Conservation (phyloP, 2,113 vertebrate genomes). For the Xiphophorus hellerii region DNA sequence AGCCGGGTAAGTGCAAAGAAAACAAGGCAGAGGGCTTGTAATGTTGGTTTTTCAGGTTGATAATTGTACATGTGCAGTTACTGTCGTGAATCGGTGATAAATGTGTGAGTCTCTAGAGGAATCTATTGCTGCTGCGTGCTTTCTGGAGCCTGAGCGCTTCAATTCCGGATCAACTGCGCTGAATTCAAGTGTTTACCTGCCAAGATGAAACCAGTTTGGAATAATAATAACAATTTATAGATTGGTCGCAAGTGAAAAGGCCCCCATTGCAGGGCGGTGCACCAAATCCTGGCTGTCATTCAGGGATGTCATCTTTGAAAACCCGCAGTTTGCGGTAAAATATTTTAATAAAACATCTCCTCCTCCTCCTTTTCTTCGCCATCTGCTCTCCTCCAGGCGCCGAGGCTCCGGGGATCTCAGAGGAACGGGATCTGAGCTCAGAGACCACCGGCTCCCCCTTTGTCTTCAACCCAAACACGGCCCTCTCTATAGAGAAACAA, state of each 20-base stretch:
- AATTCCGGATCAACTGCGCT: conserved; percentile 31
- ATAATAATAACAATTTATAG: not conserved
- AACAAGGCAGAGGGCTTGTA: not conserved
- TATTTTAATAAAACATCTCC: conserved; percentile 32
- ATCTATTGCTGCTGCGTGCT: conserved; percentile 29
- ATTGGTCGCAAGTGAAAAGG: not conserved
- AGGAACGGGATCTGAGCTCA: conserved; percentile 90
- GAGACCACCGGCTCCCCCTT: conserved; percentile 87
- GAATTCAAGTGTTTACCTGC: conserved; percentile 22
- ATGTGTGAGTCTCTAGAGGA: not conserved
- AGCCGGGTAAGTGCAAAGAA: conserved; percentile 87
- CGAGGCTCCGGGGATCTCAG: conserved; percentile 89
- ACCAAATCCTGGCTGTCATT: not conserved
- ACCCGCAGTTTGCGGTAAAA: conserved; percentile 6
- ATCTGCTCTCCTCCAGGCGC: conserved; percentile 80
- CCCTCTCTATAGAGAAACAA: conserved; percentile 96
- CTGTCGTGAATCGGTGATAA: not conserved
- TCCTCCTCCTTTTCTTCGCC: conserved; percentile 1
- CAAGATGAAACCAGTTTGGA: not conserved
- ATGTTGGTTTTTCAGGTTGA: not conserved
- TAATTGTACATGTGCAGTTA: fast-evolving
- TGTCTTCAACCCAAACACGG: conserved; percentile 91
- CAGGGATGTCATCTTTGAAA: too few species aligned
- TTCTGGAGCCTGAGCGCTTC: conserved; percentile 22
- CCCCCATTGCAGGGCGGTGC: not conserved